Evolutionary conservation across 1,140 invertebrate genomes (phyloP), one percentile per base, ranked within the genome.

Genomic region (Xylocopa sonorina): DNA sequence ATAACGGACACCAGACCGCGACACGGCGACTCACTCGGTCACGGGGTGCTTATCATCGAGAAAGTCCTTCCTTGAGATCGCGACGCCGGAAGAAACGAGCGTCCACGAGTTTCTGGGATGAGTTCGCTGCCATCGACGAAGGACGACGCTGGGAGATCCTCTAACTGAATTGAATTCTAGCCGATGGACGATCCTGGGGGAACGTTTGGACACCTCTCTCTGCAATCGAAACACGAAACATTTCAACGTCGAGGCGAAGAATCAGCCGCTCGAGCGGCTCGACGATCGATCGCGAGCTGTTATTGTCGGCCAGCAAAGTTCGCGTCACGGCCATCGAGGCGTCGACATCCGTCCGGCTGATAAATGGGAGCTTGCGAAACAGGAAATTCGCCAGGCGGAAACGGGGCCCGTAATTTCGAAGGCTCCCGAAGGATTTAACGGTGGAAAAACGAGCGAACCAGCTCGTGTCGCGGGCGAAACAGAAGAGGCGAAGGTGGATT

Each of bases 1-100:
- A 84, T 88, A 81, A 88, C 88, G 80, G 69, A 81, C 55, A 71
- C 81, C 62, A 76, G 78, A 81, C 84, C 71, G 78, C 62, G 57
- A 78, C 69, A 82, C 78, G 64, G 60, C 71, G 86, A 69, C 51
- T 80, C 72, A 69, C 51, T 80, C 72, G 79, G 86, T 81, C 81
- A 77, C 77, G 67, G 43, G n/a, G 38, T 58, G 64, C n/a, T 79
- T 69, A 57, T 64, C 58, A 12, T 21, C 50, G 77, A 29, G 58
- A 78, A 78, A 73, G 76, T 51, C 77, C 73, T 78, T 64, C 58
- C 53, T 73, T 63, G 16, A n/a, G n/a, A n/a, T 32, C 16, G 27
- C 3, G 9, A 4, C 34, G 10, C 12, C 10, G 12, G 2, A 6
- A 18, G 1, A 7, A 18, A 27, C 21, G 24, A 46, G 7, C 16